phyloP scores from a whole-genome alignment of 2,888 invertebrate genomes.

The Coelopa pilipes region DNA sequence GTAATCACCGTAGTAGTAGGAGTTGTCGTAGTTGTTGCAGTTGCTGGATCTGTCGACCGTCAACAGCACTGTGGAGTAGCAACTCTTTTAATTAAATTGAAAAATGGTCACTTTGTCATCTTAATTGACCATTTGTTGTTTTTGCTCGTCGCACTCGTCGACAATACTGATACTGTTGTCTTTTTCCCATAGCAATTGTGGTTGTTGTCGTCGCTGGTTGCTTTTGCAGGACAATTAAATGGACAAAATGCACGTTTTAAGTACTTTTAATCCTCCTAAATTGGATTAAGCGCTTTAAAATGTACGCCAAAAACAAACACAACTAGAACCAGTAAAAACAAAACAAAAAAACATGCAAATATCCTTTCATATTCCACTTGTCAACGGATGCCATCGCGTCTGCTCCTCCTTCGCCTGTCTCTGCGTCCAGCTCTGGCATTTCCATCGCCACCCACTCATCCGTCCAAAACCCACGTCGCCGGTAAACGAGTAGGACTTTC shows the following conservation, averaged over 20 bases:
- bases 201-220: not conserved
- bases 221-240: slow-evolving; percentile 30
- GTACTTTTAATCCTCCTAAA: slow-evolving; percentile 60
- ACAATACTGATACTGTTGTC: slow-evolving; percentile 4
- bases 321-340: not conserved
- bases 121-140: slow-evolving; percentile 34
- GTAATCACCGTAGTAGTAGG: no score
- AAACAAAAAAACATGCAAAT: not conserved
- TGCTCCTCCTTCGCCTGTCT: no score
- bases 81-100: slow-evolving; percentile 36
- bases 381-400: no score
- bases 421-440: no score
- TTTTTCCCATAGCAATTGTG: slow-evolving; percentile 9
- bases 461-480: no score
- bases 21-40: no score
- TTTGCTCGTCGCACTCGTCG: slow-evolving; percentile 15
- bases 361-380: not conserved
- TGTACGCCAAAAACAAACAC: not conserved
- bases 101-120: slow-evolving; percentile 36
- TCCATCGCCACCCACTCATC: no score
- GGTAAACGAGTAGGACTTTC: not conserved
- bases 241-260: slow-evolving; percentile 30
- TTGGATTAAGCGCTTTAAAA: slow-evolving; percentile 61
- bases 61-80: not conserved
- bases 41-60: not conserved